phyloP scores from a whole-genome alignment of 2,888 invertebrate species.

The Melanophora roralis region DNA sequence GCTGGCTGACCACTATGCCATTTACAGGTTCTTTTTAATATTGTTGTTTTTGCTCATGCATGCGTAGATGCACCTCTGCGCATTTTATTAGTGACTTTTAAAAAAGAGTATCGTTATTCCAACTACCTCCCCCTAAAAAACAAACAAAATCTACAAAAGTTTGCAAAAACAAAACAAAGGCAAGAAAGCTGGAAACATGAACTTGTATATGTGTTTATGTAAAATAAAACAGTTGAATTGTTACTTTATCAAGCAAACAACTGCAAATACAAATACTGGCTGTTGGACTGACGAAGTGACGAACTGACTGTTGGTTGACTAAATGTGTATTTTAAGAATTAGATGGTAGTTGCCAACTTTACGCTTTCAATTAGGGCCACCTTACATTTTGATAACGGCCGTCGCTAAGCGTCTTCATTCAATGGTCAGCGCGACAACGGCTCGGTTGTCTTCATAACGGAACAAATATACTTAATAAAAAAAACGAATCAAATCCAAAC shows the following conservation, averaged over 20 bases:
- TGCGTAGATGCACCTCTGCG: slow-evolving; percentile 58
- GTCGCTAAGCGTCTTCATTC: slow-evolving; percentile 71
- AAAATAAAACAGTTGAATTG: slow-evolving; percentile 48
- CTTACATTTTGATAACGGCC: slow-evolving; percentile 71
- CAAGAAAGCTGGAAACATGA: slow-evolving; percentile 14
- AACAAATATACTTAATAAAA: slow-evolving; percentile 42
- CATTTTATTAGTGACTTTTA: slow-evolving; percentile 52
- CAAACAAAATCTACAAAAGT: slow-evolving; percentile 17
- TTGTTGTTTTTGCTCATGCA: slow-evolving; percentile 38
- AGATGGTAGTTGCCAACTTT: slow-evolving; percentile 60
- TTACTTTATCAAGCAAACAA: slow-evolving; percentile 30
- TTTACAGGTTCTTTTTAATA: slow-evolving; percentile 55
- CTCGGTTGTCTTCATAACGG: slow-evolving; percentile 71
- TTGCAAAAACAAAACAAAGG: slow-evolving; percentile 41
- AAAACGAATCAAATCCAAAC: slow-evolving; percentile 18
- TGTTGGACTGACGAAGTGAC: slow-evolving; percentile 31
- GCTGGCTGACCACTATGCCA: slow-evolving; percentile 54
- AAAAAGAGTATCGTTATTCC: slow-evolving; percentile 41
- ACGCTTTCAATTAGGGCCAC: slow-evolving; percentile 64
- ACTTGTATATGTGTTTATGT: background rate
- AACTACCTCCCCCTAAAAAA: slow-evolving; percentile 49
- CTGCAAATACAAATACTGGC: slow-evolving; percentile 39
- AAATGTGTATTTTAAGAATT: slow-evolving; percentile 31
- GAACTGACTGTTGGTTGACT: slow-evolving; percentile 2
- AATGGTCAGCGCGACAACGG: slow-evolving; percentile 75